Evolutionary conservation across 2,888 invertebrate species (phyloP), one percentile per base, ranked within the genome.

Genomic region (Trimorus sp.): DNA sequence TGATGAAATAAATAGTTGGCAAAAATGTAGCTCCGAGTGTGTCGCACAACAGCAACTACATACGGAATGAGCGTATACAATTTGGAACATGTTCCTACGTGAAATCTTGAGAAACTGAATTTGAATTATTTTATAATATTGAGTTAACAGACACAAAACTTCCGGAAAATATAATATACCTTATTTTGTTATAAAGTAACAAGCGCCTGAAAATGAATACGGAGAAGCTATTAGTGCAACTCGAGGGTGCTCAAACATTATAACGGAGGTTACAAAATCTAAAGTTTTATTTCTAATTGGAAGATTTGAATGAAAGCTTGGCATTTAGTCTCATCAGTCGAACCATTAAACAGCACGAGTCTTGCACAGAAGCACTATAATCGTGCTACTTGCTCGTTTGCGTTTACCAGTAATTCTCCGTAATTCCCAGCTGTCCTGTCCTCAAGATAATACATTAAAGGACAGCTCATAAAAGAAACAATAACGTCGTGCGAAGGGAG

Each of bases 371-470:
- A 83, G 82, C 68, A 76, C 79, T 76, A 71, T 79, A 71, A 83
- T 79, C 81, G 78, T 78, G 79, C 77, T 71, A 60, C 63, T 83
- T 38, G 79, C 83, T 82, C 84, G 84, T 84, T 86, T 85, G 88
- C 81, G 79, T 82, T 86, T 86, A 86, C 87, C 84, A 85, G 84
- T 78, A 86, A 88, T 88, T 88, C 86, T 83, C 74, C 82, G 84
- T 85, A 85, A 87, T 87, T 85, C 88, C 88, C 88, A 84, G 75
- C 83, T 78, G 87, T 84, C 66, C 83, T 79, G 86, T 87, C 84
- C 85, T 80, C 71, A 56, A 76, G 84, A 69, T 71, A 53, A 68
- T 79, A 56, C 79, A 66, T 74, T 70, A 74, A 79, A 77, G 69
- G 78, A 70, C 75, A 78, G 81, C 65, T 62, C 76, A 77, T 66